Conservation (phyloP, 2,888 invertebrate genomes). For the Tenthredo notha region DNA sequence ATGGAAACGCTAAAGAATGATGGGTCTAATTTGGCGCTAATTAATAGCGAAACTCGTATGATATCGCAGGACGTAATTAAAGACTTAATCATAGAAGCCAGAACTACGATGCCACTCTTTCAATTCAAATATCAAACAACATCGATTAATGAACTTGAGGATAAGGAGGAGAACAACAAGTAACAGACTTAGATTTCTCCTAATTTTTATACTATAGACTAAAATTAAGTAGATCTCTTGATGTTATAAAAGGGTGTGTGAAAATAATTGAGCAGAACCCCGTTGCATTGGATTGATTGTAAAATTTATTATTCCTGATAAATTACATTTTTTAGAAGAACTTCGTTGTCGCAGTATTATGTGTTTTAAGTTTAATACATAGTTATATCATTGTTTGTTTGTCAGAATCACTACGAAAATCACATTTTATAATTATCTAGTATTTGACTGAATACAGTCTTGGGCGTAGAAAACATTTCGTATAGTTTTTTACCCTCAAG, state of each 20-base stretch:
- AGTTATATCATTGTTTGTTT: not conserved
- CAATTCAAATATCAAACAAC: slow-evolving; percentile 23
- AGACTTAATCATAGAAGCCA: slow-evolving; percentile 43
- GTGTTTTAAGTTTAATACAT: not conserved
- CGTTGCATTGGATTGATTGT: not conserved
- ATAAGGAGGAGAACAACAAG: not conserved
- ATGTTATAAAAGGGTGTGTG: not conserved
- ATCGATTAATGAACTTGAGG: not conserved
- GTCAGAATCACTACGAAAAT: slow-evolving; percentile 9
- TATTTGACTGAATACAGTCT: not conserved
- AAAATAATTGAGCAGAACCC: not conserved
- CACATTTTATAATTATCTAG: not conserved
- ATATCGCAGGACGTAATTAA: slow-evolving; percentile 21
- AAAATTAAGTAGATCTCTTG: not conserved
- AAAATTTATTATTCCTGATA: slow-evolving; percentile 39
- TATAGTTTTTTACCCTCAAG: slow-evolving; percentile 59
- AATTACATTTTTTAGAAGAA: not conserved
- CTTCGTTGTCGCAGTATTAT: slow-evolving; percentile 8
- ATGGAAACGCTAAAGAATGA: not conserved
- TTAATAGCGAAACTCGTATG: not conserved
- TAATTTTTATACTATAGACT: not conserved
- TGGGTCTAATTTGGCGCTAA: not conserved
- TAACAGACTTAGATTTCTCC: not conserved
- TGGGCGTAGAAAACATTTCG: slow-evolving; percentile 53
- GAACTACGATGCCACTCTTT: slow-evolving; percentile 45